A percentile compares a stretch with the other conserved stretches of the same genome.
These are phyloP conservation scores for Tethea ocularis DNA, from an alignment of 2,888 invertebrate species.

Conservation along the genomic window DNA sequence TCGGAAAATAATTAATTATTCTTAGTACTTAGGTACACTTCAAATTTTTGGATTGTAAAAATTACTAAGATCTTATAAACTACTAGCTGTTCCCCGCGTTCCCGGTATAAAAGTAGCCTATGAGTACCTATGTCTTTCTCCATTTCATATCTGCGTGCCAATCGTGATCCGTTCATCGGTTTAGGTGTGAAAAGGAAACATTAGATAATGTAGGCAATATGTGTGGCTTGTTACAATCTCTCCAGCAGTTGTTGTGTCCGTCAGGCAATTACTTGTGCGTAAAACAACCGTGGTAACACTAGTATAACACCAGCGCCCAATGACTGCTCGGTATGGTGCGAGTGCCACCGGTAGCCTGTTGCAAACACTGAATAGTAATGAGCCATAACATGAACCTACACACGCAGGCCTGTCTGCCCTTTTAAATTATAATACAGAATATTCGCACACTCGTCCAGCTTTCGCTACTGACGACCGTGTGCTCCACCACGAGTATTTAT, in stretches of 20 bases:
- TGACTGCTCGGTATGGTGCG: slow-evolving; percentile 21
- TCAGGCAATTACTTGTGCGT: neutral
- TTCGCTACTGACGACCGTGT: slow-evolving; percentile 3
- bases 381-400: slow-evolving; percentile 37
- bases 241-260: neutral
- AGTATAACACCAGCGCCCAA: neutral
- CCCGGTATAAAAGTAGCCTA: too few species aligned
- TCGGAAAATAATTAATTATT: too few species aligned
- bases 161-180: too few species aligned
- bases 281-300: neutral
- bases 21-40: too few species aligned
- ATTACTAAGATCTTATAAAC: too few species aligned
- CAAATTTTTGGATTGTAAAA: too few species aligned
- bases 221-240: too few species aligned
- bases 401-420: slow-evolving; percentile 20
- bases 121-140: too few species aligned
- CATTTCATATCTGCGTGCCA: too few species aligned
- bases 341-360: slow-evolving; percentile 48
- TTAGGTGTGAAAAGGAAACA: too few species aligned
- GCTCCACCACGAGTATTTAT: slow-evolving; percentile 7
- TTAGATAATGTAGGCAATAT: too few species aligned
- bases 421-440: slow-evolving; percentile 26
- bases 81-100: too few species aligned
- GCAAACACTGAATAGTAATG: slow-evolving; percentile 71
- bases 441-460: slow-evolving; percentile 37